Evolutionary conservation across 2,113 vertebrate genomes (phyloP).

Genomic region (Halcyon senegalensis): DNA sequence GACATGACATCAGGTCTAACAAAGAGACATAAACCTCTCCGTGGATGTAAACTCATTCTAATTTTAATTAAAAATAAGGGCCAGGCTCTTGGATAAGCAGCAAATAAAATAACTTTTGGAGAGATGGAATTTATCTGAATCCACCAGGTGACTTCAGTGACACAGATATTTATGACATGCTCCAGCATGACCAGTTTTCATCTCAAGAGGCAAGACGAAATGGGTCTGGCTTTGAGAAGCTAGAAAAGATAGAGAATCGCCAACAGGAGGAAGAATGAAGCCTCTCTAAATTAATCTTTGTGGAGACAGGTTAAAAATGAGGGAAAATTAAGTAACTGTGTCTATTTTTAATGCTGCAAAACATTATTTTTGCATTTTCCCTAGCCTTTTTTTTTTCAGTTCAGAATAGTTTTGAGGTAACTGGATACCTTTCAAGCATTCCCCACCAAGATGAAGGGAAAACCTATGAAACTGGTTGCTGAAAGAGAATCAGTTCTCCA

Average conservation of each 20-base stretch:
- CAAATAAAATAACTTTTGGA: neutral
- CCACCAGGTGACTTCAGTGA: neutral
- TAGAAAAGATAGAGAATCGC: neutral
- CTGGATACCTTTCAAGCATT: neutral
- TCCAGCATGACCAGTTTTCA: neutral
- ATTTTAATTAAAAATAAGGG: neutral
- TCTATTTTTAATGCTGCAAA: neutral
- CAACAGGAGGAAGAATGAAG: neutral
- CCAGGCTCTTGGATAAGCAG: neutral
- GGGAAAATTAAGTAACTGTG: neutral
- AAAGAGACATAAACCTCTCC: neutral
- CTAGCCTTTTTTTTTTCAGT: neutral
- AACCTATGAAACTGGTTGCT: neutral
- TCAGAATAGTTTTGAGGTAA: neutral
- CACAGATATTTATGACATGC: neutral
- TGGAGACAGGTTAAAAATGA: neutral
- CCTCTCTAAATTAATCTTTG: neutral
- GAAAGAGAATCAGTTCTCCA: neutral
- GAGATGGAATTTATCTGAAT: neutral
- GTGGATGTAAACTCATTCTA: neutral
- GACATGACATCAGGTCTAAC: neutral
- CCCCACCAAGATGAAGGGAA: neutral
- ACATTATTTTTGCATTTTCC: neutral
- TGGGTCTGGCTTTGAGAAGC: neutral
- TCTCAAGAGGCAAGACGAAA: neutral